Base-by-base conservation (phyloP, 2,888 invertebrate species). In the Panzeria rudis region DNA sequence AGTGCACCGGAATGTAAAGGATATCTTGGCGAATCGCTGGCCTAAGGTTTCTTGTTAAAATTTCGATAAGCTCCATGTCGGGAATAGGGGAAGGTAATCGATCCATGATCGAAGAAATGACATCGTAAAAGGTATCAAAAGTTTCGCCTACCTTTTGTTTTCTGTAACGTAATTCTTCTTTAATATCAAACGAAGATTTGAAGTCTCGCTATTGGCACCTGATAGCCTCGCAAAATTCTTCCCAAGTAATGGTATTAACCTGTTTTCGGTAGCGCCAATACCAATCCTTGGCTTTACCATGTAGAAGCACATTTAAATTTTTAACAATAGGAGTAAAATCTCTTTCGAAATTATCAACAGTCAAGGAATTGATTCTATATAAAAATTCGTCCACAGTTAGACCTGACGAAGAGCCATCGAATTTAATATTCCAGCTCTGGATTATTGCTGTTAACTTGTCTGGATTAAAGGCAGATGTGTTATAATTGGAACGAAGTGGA, bases 21-120 rank as follows among this genome's bases (percentile, higher is more conserved):
- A 84, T 17, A 20, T 84, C 81, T 15, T 84, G 84, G 11, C 81
- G 56, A n/a, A 84, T 84, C 54, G 77, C 76, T 4, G 76, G 69
- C 20, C 76, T 32, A 11, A 68, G 50, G 3, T 50, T 68, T 32
- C 66, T 15, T 0, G 32, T 38, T 23, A 69, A 35, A 38, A 69
- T 78, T 61, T 78, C 69, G 1, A 78, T 50, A 0, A 69, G 13
- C 23, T 78, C 69, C 61, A 35, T 59, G n/a, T 77, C 77, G 3
- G 68, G 11, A 23, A 77, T 77, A 2, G 66, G 66, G 3, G 77
- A 56, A 25, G 29, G 56, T 54, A 82, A 64, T 0, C 76, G 75
- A 25, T 83, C 82, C n/a, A 76, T 68, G 1, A 82, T 82, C 0
- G 64, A 38, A 11, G 56, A 52, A 35, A 82, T 76, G 0, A 29